Evolutionary conservation across 2,113 vertebrate species (phyloP), one percentile per base, ranked within the genome.

Genomic region (Pseudorectes ferrugineus): DNA sequence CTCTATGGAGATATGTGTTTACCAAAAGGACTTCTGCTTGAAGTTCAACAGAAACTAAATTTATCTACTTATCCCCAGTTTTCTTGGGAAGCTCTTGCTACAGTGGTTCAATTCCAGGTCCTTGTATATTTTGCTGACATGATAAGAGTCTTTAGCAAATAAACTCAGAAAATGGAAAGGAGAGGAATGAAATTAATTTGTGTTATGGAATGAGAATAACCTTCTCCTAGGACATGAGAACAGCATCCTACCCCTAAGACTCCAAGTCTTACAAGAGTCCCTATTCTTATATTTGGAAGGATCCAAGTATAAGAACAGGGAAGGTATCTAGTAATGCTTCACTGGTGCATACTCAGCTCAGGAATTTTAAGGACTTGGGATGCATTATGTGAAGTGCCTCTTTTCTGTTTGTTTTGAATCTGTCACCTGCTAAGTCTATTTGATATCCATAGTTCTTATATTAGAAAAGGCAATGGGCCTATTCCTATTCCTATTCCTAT

Each of bases 71-170:
- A 85, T 77, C 82, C 72, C 31, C 31, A 51, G 46, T 55, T 95
- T 96, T 94, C 94, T 90, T 92, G 90, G 85, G 93, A 96, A 94
- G 94, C n/a, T 94, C 18, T 89, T 80, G 43, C 78, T 83, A 28
- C 43, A 88, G 71, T 40, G 58, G 51, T 87, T 89, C 89, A 81
- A 22, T 88, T 80, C 48, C 71, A 86, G 72, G 63, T 80, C 82
- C 42, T 76, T 96, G 85, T 94, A 67, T 92, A 79, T 95, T 95
- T 96, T 94, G 78, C 88, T 94, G 79, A 80, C 61, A 33, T 67
- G 92, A 67, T 93, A 94, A 89, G 55, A 94, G 72, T 23, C 59
- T 93, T 96, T 46, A 90, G 67, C 82, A 96, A 95, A 97, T 89
- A 97, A 96, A 95, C 88, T 61, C 51, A 84, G 68, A 85, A 93